Evolutionary conservation across 2,888 invertebrate species (phyloP), one percentile per base, ranked within the genome.

Genomic region (Dusona sp.): DNA sequence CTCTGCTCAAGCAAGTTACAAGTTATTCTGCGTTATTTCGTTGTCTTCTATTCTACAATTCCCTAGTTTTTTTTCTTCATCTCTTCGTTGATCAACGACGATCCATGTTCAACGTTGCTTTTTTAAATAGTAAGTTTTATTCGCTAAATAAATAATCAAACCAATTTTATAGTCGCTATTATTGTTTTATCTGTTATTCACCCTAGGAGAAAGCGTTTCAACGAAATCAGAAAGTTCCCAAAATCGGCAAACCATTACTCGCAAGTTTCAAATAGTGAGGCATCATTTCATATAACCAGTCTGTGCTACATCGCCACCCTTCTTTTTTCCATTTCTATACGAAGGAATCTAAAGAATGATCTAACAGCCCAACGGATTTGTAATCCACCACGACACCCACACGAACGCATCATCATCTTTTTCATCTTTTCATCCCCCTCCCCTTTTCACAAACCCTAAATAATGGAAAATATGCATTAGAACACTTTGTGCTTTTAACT

Each of bases 241-340:
- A 67, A 61, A 84, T 84, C 84, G 68, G 83, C 83, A 88, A 80
- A 87, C 83, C 87, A 87, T 89, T 83, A 82, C 87, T 89, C 83
- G 82, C 84, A 87, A 84, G 87, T 87, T 87, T 75, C 64, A 65
- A 84, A 84, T 74, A 91, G 92, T 90, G 89, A 91, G 94, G 93
- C 94, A 94, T 94, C 94, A 92, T 90, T 94, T 93, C 93, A 92
- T 93, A 93, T 94, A 93, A 94, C 94, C 94, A 94, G 94, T 94
- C 94, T 94, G 94, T 94, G 94, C 94, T 94, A 94, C 94, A 93
- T 94, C 94, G 94, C 94, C 93, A 93, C 93, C 92, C 92, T 91
- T 88, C 85, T 65, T 73, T 65, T n/a, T 36, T 65, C 65, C 48
- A 67, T 73, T 29, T 68, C 42, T 38, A 79, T 42, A 19, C 48